Evolutionary conservation across 2,888 invertebrate species (phyloP), one percentile per base, ranked within the genome.

Genomic region (Eudemis profundana): DNA sequence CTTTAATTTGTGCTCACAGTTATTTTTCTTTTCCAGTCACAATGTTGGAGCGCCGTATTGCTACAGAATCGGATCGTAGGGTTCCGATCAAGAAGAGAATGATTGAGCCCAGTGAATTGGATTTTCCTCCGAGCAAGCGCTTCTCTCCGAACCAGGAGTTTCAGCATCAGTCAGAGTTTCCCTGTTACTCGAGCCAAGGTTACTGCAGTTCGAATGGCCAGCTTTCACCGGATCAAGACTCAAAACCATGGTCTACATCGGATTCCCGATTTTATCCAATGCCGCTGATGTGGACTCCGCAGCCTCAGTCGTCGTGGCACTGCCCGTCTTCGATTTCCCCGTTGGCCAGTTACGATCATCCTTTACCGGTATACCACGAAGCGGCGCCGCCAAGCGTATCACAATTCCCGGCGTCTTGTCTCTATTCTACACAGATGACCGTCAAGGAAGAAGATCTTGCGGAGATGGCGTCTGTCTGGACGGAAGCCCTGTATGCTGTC

Each of bases 11-110:
- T 14, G 15, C 8, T 12, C 14, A 14, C 38, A 23, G 3, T 10
- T 21, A 7, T 21, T 33, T 3, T 56, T 27, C 29, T 17, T 56
- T 10, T 44, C 15, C 33, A 56, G 56, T 54, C 40, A n/a, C 21
- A 47, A 27, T 47, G 47, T 23, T 47, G 47, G 23, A 47, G 23
- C 47, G 14, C 23, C 47, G 47, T 7, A 5, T 47, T 1, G 47
- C 47, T 4, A n/a, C 27, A 5, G 47, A 47, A 3, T 23, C 47
- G 3, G 23, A 47, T 3, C 14, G 23, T n/a, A 23, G 23, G 47
- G 4, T 7, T 27, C 23, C n/a, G 4, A 7, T 8, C 14, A 47
- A 47, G 23, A 47, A 23, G 47, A 23, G 23, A 14, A 23, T 14
- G 7, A 14, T 2, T 1, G 47, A 47, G n/a, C n/a, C n/a, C 7